Evolutionary conservation across 2,113 vertebrate genomes (phyloP), one percentile per base, ranked within the genome.

Genomic region (Camelus dromedarius): DNA sequence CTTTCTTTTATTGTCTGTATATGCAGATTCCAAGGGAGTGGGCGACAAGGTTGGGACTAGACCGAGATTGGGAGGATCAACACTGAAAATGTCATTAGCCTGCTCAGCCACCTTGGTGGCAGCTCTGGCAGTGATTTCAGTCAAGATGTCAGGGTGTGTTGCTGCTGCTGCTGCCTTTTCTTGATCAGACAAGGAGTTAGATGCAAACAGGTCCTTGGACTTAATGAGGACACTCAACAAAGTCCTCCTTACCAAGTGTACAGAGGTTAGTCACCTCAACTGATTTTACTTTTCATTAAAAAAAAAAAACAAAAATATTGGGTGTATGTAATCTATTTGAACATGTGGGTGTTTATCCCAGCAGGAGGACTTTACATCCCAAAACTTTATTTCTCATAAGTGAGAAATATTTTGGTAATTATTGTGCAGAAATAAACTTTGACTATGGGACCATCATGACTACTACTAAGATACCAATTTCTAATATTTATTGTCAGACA

Each of bases 151-250:
- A 97, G 79, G 20, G 28, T 84, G 64, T 19, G 62, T 26, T 75
- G 46, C 54, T 93, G 32, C 12, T 95, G 73, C 10, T 95, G 70
- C 32, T 64, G 30, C 60, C 88, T 48, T 15, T 84, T 35, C 46
- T 56, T 56, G 62, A 38, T 26, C 7, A 50, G 77, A n/a, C 58
- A n/a, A 42, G 62, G 32, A 0, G 0, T 80, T 79, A 80, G 35
- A 79, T 67, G 75, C 93, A 84, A 90, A 96, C 92, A 95, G 93
- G 84, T 97, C 42, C 69, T 89, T 89, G 62, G 72, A 72, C 13
- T 86, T 95, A 93, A 72, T 56, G 80, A 86, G 60, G 70, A 56
- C 76, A 82, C 85, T 62, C 64, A 12, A 26, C 20, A 48, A 66
- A 58, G 3, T 48, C 52, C 9, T 67, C 26, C 81, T 42, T 52